phyloP scores from a whole-genome alignment of 1,140 invertebrate species.

The Cotesia chilonis region DNA sequence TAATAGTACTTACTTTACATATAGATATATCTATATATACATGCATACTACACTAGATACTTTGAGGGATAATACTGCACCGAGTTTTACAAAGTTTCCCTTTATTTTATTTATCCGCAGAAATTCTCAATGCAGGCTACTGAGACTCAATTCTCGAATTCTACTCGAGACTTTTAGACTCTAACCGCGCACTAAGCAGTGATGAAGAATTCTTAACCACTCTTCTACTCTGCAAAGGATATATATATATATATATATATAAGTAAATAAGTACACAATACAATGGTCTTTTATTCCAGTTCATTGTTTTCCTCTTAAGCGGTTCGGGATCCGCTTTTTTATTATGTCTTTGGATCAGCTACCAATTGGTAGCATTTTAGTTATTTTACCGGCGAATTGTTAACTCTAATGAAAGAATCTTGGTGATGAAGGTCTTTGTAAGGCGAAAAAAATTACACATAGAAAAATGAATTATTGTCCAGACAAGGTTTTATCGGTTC shows the following conservation, averaged over 20 bases:
- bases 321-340: neutral
- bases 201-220: neutral
- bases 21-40: slow-evolving; percentile 7
- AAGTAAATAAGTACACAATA: slow-evolving; percentile 1
- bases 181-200: too few relatives aligned
- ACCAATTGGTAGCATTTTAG: too few relatives aligned
- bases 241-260: neutral
- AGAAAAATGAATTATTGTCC: too few relatives aligned
- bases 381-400: too few relatives aligned
- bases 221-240: neutral
- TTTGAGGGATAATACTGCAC: neutral
- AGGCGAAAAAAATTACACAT: too few relatives aligned
- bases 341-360: neutral
- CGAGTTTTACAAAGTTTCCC: neutral
- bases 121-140: neutral
- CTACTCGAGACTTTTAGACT: neutral
- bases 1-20: too few relatives aligned
- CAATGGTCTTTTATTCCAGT: slow-evolving; percentile 3
- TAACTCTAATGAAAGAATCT: too few relatives aligned
- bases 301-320: neutral
- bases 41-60: neutral
- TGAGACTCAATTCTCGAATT: neutral
- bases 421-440: too few relatives aligned
- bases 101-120: neutral
- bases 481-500: too few relatives aligned